Percentiles rank a stretch among this genome's conserved stretches.
Evolutionary conservation across 1,140 invertebrate species (phyloP).

Genomic region (Drosophila littoralis): DNA sequence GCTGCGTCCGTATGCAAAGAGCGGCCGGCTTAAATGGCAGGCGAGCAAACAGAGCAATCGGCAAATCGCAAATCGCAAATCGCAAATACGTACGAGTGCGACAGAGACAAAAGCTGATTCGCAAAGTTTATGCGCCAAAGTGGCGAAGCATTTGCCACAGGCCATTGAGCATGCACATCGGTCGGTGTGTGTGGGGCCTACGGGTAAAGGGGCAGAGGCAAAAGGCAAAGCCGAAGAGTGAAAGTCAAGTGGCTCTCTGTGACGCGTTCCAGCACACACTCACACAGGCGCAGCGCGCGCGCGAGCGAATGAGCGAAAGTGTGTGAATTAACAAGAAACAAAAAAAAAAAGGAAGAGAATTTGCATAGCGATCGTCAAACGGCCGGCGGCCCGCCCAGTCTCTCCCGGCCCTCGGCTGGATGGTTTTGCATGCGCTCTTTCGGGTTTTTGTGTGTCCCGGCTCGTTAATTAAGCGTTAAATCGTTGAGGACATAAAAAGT

Average conservation of each 20-base stretch:
- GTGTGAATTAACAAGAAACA: constrained; percentile 9
- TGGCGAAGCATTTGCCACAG: constrained; percentile 48
- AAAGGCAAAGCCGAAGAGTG: constrained; percentile 54
- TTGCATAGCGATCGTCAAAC: constrained; percentile 66
- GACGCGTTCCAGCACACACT: constrained; percentile 48
- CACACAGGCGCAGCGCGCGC: neutral
- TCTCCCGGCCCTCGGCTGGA: neutral
- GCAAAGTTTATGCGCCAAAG: constrained; percentile 58
- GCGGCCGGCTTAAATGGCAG: constrained; percentile 18
- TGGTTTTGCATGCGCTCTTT: constrained; percentile 18
- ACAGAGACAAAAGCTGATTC: constrained; percentile 22
- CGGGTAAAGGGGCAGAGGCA: constrained; percentile 2
- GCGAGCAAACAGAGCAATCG: constrained; percentile 24
- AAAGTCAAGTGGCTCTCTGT: constrained; percentile 74
- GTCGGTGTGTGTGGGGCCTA: constrained; percentile 11
- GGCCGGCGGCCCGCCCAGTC: neutral
- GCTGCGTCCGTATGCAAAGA: constrained; percentile 50
- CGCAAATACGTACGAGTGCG: constrained; percentile 20
- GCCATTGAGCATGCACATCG: constrained; percentile 59
- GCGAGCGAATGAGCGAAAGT: constrained; percentile 25
- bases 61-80: constrained; percentile 12
- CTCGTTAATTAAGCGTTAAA: constrained; percentile 79
- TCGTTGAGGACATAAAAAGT: constrained; percentile 60
- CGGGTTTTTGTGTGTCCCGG: constrained; percentile 22
- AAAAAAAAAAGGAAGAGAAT: constrained; percentile 10